A percentile compares a stretch with the other conserved stretches of the same genome.
Conservation (phyloP, 1,140 invertebrate genomes). For the Monochamus saltuarius region DNA sequence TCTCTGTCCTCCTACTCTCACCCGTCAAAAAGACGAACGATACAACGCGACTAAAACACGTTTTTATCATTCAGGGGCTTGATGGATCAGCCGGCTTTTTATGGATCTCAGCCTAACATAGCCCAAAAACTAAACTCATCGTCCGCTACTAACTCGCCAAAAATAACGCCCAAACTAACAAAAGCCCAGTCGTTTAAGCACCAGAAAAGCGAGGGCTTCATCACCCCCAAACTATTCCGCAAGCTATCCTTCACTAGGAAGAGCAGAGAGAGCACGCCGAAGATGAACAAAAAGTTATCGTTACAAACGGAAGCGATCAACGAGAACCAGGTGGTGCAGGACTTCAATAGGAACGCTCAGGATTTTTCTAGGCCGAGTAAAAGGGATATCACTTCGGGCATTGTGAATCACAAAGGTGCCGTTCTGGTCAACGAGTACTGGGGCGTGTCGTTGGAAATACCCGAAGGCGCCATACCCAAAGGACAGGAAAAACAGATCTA, state of each 20-base stretch:
- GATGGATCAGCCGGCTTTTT: slow-evolving; percentile 43
- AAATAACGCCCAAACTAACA: slow-evolving; percentile 49
- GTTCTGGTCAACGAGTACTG: slow-evolving; percentile 81
- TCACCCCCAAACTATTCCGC: slow-evolving; percentile 46
- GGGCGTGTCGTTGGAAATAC: slow-evolving; percentile 87
- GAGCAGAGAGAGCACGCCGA: slow-evolving; percentile 34
- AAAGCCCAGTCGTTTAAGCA: slow-evolving; percentile 52
- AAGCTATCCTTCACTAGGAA: slow-evolving; percentile 46
- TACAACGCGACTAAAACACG: background rate
- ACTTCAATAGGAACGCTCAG: slow-evolving; percentile 32
- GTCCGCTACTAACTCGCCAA: slow-evolving; percentile 46
- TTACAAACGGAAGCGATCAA: slow-evolving; percentile 25
- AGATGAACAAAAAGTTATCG: slow-evolving; percentile 37
- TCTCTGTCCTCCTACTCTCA: too few species aligned
- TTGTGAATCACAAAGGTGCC: slow-evolving; percentile 78
- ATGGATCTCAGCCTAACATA: slow-evolving; percentile 52
- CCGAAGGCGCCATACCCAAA: slow-evolving; percentile 78
- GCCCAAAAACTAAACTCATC: slow-evolving; percentile 47
- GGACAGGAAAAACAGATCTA: slow-evolving; percentile 88
- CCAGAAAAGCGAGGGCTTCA: slow-evolving; percentile 43
- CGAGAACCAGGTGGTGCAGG: slow-evolving; percentile 29
- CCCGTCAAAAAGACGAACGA: too few species aligned
- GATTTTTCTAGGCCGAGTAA: slow-evolving; percentile 41
- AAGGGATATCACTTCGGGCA: slow-evolving; percentile 61
- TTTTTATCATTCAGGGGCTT: slow-evolving; percentile 40